Base-by-base conservation (phyloP, 2,113 vertebrate genomes). In the Aramus guarauna region DNA sequence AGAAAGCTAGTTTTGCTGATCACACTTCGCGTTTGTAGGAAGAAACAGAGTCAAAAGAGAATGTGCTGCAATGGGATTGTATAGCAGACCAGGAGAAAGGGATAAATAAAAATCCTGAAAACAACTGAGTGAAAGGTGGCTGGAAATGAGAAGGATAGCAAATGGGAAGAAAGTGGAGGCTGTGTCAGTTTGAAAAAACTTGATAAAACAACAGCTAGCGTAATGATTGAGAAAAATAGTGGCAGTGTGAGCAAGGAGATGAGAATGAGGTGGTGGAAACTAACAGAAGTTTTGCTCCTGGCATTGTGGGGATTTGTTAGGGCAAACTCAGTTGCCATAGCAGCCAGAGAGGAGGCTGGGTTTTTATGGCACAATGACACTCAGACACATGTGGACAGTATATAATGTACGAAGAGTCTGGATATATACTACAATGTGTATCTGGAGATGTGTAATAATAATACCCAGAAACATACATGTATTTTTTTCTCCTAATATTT, bases 11-110 rank as follows among this genome's bases (percentile, higher is more conserved):
- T 77, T 32, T 32, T 62, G 9, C 32, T 69, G 22, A 1, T 83
- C 53, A 2, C 15, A 2, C 0, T 0, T 59, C 41, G 26, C 1
- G 1, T 90, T 72, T 74, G 32, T 37, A 68, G 63, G 52, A 74
- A 55, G 55, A 71, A 45, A n/a, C 6, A 56, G 16, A 43, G 36
- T 60, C 66, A 76, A 53, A 56, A 73, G 32, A 60, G 14, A 64
- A 15, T 26, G 16, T 59, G 29, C 89, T 92, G 73, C 53, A 84
- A 66, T 13, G 6, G 23, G 23, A 8, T 68, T 29, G 1, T 62
- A 8, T 21, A 76, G 32, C 50, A 66, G 24, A 48, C 9, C 19
- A 48, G n/a, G 45, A 83, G 37, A 58, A 53, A 60, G 22, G 22
- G 8, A n/a, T 36, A 43, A 59, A 48, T 56, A 48, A 74, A n/a